A percentile compares a stretch with the other conserved stretches of the same genome.
phyloP scores from a whole-genome alignment of 2,113 vertebrate species.

The Pelecanoides urinatrix region DNA sequence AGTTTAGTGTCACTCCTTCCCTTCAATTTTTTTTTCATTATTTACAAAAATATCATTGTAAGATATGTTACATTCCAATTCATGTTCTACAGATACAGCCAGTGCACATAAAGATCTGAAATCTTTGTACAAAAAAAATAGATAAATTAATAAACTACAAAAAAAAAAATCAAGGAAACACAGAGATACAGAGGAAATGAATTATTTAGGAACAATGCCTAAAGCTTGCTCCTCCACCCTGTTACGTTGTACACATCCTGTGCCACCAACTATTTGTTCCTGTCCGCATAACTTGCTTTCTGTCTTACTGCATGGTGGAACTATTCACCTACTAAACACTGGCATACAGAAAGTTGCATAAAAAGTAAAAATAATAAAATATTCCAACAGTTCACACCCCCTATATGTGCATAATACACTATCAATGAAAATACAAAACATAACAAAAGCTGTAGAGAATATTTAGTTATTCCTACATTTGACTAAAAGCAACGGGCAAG shows the following conservation, averaged over 20 bases:
- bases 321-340: neutral
- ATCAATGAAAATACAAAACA: neutral
- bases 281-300: neutral
- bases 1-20: neutral
- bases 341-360: neutral
- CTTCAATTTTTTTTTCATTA: neutral
- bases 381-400: neutral
- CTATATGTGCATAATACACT: neutral
- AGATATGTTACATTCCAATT: neutral
- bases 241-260: fast-evolving
- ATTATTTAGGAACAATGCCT: neutral
- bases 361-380: neutral
- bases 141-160: neutral
- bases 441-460: neutral
- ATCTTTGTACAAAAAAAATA: neutral
- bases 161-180: neutral
- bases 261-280: neutral
- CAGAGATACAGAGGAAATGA: neutral
- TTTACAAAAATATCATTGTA: neutral
- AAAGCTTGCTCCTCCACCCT: neutral
- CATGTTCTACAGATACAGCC: neutral
- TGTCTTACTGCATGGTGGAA: neutral
- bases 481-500: neutral
- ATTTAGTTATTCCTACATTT: neutral
- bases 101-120: neutral